A percentile compares a stretch with the other conserved stretches of the same genome.
These are phyloP conservation scores for Squalus acanthias DNA, from an alignment of 2,797 vertebrate genomes.

Conservation along the genomic window DNA sequence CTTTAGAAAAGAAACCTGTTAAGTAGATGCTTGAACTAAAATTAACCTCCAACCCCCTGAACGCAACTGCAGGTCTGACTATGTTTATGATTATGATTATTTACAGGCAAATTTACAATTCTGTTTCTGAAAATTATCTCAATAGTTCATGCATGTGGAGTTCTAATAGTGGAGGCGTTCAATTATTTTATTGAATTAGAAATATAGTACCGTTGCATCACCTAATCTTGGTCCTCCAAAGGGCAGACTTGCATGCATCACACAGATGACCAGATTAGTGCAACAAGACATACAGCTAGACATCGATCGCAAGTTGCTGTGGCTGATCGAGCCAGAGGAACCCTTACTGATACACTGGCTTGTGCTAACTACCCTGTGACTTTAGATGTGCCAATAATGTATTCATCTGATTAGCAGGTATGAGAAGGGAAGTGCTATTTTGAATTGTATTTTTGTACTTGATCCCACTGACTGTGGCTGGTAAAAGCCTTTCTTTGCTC, in stretches of 20 bases:
- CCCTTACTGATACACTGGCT: neutral
- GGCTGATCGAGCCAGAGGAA: too few species aligned
- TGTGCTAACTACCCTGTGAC: neutral
- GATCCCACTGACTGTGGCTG: neutral
- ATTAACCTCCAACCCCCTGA: neutral
- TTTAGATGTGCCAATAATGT: neutral
- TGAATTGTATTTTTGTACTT: neutral
- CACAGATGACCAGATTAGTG: neutral
- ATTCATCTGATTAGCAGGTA: neutral
- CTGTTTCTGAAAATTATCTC: neutral
- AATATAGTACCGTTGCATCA: neutral
- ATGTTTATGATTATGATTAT: neutral
- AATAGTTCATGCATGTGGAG: neutral
- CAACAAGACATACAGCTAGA: neutral
- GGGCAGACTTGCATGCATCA: neutral
- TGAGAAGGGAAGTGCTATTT: neutral
- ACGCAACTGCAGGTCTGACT: neutral
- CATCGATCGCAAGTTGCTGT: too few species aligned
- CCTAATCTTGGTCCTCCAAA: neutral
- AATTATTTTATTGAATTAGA: neutral
- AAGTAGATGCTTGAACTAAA: too few species aligned
- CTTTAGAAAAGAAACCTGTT: neutral
- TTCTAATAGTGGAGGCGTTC: neutral
- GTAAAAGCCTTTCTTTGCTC: neutral
- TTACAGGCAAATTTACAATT: neutral